These are phyloP conservation scores for Orchestia grillus DNA, from an alignment of 1,140 invertebrate genomes.

Conservation along the genomic window DNA sequence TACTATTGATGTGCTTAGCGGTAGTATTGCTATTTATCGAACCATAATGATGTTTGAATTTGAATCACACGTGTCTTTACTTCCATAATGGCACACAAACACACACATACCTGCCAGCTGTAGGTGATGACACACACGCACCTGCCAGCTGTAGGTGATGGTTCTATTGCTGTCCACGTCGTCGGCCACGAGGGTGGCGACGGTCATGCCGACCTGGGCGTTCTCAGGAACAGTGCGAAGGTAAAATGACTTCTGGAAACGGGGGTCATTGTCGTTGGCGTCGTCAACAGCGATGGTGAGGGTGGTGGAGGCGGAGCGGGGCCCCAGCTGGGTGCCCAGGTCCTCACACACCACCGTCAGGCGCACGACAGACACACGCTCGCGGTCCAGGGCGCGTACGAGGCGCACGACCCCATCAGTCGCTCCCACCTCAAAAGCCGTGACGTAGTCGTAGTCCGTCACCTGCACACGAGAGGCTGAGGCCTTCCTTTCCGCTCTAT, in stretches of 20 bases:
- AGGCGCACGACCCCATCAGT: constrained; percentile 81
- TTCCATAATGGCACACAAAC: no score
- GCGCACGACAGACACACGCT: constrained; percentile 84
- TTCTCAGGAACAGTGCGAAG: constrained; percentile 87
- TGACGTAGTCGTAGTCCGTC: constrained; percentile 81
- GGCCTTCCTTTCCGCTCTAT: not conserved
- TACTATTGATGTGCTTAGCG: no score
- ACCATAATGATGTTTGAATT: no score
- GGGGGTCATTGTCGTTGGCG: constrained; percentile 93
- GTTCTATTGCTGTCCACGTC: constrained; percentile 91
- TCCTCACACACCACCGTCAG: constrained; percentile 86
- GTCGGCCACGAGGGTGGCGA: constrained; percentile 85
- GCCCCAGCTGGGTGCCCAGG: constrained; percentile 73
- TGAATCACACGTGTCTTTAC: no score
- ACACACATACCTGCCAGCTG: no score
- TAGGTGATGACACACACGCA: constrained; percentile 68
- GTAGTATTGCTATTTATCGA: no score
- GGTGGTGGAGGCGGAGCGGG: constrained; percentile 74
- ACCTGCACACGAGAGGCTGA: constrained; percentile 73
- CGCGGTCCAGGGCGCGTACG: constrained; percentile 82
- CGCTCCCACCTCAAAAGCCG: constrained; percentile 81
- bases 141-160: constrained; percentile 85
- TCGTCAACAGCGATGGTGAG: constrained; percentile 82
- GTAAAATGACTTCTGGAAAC: constrained; percentile 84
- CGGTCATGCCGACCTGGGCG: constrained; percentile 85